Base-by-base conservation (phyloP, 1,140 invertebrate genomes). In the Pachypeltis micranthus region DNA sequence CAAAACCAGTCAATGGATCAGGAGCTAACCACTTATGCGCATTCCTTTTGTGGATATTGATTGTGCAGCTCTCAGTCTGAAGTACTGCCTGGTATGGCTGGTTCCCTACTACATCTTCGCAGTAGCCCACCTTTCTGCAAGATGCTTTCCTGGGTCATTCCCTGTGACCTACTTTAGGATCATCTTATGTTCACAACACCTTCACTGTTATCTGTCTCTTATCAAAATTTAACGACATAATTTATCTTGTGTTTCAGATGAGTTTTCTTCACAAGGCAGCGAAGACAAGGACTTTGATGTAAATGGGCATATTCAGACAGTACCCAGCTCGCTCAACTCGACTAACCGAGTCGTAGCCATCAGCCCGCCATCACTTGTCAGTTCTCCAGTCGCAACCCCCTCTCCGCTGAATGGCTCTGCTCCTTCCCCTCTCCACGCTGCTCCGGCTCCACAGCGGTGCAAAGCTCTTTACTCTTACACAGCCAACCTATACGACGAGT, bases 401-500 rank as follows among this genome's bases (percentile, higher is more conserved):
- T 56, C 44, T 29, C 58, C 14, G 14, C 27, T 61, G 10, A 51
- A 56, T 4, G 44, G 55, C 2, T 51, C 39, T 16, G 29, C 61
- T 21, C 56, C 55, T n/a, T 59, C 39, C 1, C 54, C 55, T 12
- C 31, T 39, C 31, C 7, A 62, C 12, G 28, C 51, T 31, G 28
- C 44, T 14, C 23, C 54, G 25, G 54, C 25, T 2, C 54, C 54
- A 2, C 3, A 56, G 26, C 82, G 83, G 65, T 95, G 91, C 72
- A 83, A 83, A 67, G 92, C 88, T 0, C 76, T 95, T 1, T 96
- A 95, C 72, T 84, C 88, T 51, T 96, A 95, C 73, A 82, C 86
- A 65, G 90, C 91, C 10, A 90, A 90, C 71, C 78, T 93, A 44
- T 85, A 87, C 69, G 92, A 95, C 76, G 92, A 96, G 74, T 80